Evolutionary conservation across 2,888 invertebrate species (phyloP).

Genomic region (Lingula anatina): DNA sequence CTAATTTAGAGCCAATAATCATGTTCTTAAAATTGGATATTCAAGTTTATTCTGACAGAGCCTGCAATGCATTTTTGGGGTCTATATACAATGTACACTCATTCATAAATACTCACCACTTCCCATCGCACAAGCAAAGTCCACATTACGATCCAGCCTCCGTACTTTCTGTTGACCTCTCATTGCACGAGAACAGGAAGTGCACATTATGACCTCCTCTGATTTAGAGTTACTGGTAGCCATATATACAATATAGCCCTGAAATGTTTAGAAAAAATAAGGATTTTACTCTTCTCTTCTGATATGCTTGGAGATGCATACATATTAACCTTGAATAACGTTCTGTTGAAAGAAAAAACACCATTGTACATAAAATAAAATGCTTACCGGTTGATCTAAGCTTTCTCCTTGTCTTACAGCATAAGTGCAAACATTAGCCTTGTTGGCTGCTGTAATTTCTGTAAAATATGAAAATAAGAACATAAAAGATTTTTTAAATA

Average conservation of each 20-base stretch:
- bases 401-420: conserved; percentile 39
- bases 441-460: conserved; percentile 51
- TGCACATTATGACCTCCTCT: conserved; percentile 35
- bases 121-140: conserved; percentile 50
- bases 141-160: conserved; percentile 27
- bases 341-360: no score
- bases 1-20: no score
- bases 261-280: neutral
- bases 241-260: conserved; percentile 37
- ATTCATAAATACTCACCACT: conserved; percentile 36
- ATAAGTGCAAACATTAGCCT: conserved; percentile 48
- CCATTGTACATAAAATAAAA: no score
- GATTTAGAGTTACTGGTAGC: conserved; percentile 13
- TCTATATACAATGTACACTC: no score
- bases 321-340: no score
- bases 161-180: conserved; percentile 43
- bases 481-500: no score
- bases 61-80: no score
- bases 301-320: no score
- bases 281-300: no score
- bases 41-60: neutral
- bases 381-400: conserved; percentile 49
- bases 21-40: neutral
- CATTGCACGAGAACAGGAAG: conserved; percentile 49
- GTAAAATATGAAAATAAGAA: no score